These are phyloP conservation scores for Hesperia comma DNA, from an alignment of 2,888 invertebrate genomes.

Conservation along the genomic window DNA sequence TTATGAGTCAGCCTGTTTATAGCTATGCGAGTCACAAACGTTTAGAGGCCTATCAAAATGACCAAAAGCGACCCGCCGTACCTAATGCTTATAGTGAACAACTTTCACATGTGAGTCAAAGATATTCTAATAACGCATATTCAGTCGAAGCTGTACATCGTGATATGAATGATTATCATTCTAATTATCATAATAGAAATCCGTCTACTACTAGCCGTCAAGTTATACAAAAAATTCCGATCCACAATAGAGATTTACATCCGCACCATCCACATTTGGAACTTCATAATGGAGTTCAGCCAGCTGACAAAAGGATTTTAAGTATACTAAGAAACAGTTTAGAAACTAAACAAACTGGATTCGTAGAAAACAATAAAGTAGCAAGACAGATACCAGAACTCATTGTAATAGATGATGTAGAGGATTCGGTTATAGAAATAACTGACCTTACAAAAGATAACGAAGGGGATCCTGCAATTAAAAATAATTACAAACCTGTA, in stretches of 20 bases:
- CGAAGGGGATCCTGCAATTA: constrained; percentile 54
- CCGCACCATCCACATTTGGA: constrained; percentile 58
- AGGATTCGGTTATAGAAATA: constrained; percentile 78
- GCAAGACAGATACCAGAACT: constrained; percentile 75
- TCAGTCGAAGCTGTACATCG: constrained; percentile 59
- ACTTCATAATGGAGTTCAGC: constrained; percentile 66
- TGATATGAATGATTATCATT: constrained; percentile 65
- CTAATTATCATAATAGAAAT: constrained; percentile 67
- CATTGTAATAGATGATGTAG: constrained; percentile 78
- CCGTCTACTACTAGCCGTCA: constrained; percentile 61
- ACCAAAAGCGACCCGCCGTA: constrained; percentile 63
- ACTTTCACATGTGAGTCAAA: constrained; percentile 58
- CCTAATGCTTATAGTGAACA: constrained; percentile 64
- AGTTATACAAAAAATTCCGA: constrained; percentile 72
- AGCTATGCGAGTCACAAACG: constrained; percentile 75
- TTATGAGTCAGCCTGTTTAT: constrained; percentile 75
- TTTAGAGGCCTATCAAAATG: constrained; percentile 73
- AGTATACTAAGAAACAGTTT: constrained; percentile 88
- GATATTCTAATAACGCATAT: constrained; percentile 61
- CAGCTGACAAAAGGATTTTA: constrained; percentile 88
- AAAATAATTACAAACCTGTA: constrained; percentile 50
- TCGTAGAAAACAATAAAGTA: constrained; percentile 80
- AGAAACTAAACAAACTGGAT: constrained; percentile 85
- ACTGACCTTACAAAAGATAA: constrained; percentile 74
- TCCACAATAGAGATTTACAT: constrained; percentile 63